These are phyloP conservation scores for Cacatua alba DNA, from an alignment of 2,113 vertebrate species.

Conservation along the genomic window DNA sequence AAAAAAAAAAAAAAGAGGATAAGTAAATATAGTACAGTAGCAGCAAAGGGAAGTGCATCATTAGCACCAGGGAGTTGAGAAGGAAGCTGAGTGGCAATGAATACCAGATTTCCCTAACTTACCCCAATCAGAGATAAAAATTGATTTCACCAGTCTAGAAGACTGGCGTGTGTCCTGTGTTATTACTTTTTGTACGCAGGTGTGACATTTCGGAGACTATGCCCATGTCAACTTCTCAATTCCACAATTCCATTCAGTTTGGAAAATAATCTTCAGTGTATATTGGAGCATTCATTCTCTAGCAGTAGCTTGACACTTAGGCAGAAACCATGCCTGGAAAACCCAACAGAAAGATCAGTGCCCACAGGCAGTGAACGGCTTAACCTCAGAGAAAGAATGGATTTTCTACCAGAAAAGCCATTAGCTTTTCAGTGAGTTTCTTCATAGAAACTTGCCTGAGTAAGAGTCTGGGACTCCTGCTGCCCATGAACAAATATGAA, in stretches of 20 bases:
- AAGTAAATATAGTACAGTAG: neutral
- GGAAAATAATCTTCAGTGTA: neutral
- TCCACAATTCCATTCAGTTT: neutral
- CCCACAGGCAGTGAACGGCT: neutral
- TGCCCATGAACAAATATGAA: neutral
- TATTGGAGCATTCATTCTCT: neutral
- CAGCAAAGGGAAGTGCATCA: neutral
- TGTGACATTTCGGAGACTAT: neutral
- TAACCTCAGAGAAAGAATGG: neutral
- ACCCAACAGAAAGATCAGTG: neutral
- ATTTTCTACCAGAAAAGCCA: neutral
- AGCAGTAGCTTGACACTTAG: neutral
- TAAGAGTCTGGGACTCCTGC: neutral
- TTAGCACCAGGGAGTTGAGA: neutral
- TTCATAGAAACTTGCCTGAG: neutral
- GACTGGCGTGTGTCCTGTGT: neutral
- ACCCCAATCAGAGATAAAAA: slow-evolving; percentile 27
- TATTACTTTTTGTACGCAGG: neutral
- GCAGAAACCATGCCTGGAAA: neutral
- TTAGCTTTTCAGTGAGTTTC: neutral
- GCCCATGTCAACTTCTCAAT: neutral
- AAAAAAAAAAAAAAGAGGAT: neutral
- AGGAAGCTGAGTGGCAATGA: neutral
- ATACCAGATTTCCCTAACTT: neutral
- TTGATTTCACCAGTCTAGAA: neutral